A percentile compares a stretch with the other conserved stretches of the same genome.
These are phyloP conservation scores for Collichthys lucidus DNA, from an alignment of 2,113 vertebrate genomes.

Conservation along the genomic window DNA sequence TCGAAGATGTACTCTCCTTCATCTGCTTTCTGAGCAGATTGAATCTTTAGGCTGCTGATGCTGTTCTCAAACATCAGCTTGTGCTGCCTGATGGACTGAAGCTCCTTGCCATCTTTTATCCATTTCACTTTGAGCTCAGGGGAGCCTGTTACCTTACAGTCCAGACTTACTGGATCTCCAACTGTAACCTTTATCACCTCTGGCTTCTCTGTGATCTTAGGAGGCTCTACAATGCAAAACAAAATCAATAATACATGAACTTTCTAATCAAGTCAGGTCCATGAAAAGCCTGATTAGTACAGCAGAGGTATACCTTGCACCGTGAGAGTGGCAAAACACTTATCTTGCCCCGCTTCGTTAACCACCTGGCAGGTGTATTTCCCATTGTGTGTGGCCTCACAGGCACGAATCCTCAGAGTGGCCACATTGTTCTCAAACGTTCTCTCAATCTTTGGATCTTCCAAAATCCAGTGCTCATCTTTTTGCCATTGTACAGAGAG, in stretches of 20 bases:
- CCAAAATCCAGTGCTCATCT: conserved; percentile 92
- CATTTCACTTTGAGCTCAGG: conserved; percentile 95
- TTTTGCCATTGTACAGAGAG: conserved; percentile 94
- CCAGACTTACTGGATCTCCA: conserved; percentile 94
- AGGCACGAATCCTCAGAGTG: conserved; percentile 85
- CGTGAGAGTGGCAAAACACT: conserved; percentile 91
- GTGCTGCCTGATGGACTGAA: conserved; percentile 93
- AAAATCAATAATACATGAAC: conserved; percentile 17
- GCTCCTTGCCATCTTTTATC: conserved; percentile 93
- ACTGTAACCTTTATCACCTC: conserved; percentile 92
- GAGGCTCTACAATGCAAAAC: conserved; percentile 88
- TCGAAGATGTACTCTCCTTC: conserved; percentile 94
- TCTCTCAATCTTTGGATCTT: conserved; percentile 88
- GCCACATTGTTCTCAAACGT: conserved; percentile 89
- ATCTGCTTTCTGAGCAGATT: conserved; percentile 90
- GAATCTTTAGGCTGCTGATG: conserved; percentile 92
- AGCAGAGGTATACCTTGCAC: conserved; percentile 89
- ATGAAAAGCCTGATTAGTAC: conserved; percentile 55
- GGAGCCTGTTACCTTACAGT: conserved; percentile 94
- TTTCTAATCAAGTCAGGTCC: background rate
- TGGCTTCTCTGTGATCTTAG: conserved; percentile 92
- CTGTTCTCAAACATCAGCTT: conserved; percentile 94
- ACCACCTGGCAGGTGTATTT: conserved; percentile 95
- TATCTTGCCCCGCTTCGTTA: conserved; percentile 93
- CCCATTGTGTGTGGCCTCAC: conserved; percentile 88